Evolutionary conservation across 2,888 invertebrate genomes (phyloP), one percentile per base, ranked within the genome.

Genomic region (Halictus ligatus): DNA sequence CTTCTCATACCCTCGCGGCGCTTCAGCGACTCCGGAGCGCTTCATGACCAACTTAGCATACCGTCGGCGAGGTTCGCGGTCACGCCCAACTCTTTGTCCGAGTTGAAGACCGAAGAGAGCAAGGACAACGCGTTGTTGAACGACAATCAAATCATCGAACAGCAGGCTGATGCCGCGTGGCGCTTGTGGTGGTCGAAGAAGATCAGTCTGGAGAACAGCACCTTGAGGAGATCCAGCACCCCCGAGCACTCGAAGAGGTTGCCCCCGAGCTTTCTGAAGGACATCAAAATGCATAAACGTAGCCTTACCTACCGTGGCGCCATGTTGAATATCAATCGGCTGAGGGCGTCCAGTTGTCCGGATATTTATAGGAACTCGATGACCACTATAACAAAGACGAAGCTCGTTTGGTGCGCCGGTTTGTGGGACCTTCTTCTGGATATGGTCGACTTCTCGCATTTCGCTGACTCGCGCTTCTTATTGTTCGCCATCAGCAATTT

Each of bases 401-500:
- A 97, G 95, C 97, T 96, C 82, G 96, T 97, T 92, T 97, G 97
- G 97, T 97, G 97, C 94, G 96, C 97, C 8, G 97, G 97, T 0
- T 95, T 97, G 0, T 97, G 97, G 97, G 97, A 97, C 93, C 95
- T 98, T 43, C 95, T 97, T 0, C 96, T 97, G 64, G 98, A 98
- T 93, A 97, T 98, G 95, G 96, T 98, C 74, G 98, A 98, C 95
- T 97, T 98, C 94, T 97, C 98, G 0, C 97, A 98, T 95, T 98
- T 98, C 95, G 95, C 96, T 77, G 98, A 98, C 95, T 96, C 96
- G 40, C 96, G 96, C 89, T 98, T 98, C 95, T 95, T 97, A 48
- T 95, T 98, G 78, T 98, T 99, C 95, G 97, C 98, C 43, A 94
- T 98, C 35, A 98, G 98, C 84, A 99, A 98, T 96, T 98, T 98